Percentiles rank a stretch among this genome's conserved stretches.
phyloP scores from a whole-genome alignment of 2,113 vertebrate species.

The Lucifuga dentata region DNA sequence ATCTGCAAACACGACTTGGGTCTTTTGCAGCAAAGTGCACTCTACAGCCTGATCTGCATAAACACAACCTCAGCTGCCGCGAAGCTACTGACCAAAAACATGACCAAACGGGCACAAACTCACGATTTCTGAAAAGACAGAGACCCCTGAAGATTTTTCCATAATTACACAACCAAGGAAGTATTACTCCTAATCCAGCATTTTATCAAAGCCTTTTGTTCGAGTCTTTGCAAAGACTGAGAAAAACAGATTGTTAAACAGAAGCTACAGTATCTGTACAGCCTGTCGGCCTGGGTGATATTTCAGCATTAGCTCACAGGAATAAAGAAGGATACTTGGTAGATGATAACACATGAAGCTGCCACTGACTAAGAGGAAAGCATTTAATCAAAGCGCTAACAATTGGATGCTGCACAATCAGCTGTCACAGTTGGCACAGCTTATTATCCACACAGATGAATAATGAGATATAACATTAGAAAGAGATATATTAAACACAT shows the following conservation, averaged over 20 bases:
- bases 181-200: not conserved
- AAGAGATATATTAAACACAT: slow-evolving; percentile 1
- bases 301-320: not conserved
- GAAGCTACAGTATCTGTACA: slow-evolving; percentile 7
- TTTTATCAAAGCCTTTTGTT: not conserved
- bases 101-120: too few species aligned
- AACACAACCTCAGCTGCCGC: too few species aligned
- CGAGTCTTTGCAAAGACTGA: not conserved
- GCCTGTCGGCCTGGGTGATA: not conserved
- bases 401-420: not conserved
- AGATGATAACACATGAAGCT: too few species aligned
- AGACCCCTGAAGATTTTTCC: not conserved
- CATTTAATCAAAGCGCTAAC: slow-evolving; percentile 5
- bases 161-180: not conserved
- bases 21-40: too few species aligned
- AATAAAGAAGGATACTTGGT: not conserved
- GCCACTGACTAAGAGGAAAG: slow-evolving; percentile 24
- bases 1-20: too few species aligned
- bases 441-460: slow-evolving; percentile 11
- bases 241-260: not conserved
- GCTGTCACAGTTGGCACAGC: not conserved
- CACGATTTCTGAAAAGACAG: too few species aligned
- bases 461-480: slow-evolving; percentile 16
- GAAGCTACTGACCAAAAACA: too few species aligned
- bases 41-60: too few species aligned